phyloP scores from a whole-genome alignment of 1,140 invertebrate genomes.

The Dendrolimus punctatus region DNA sequence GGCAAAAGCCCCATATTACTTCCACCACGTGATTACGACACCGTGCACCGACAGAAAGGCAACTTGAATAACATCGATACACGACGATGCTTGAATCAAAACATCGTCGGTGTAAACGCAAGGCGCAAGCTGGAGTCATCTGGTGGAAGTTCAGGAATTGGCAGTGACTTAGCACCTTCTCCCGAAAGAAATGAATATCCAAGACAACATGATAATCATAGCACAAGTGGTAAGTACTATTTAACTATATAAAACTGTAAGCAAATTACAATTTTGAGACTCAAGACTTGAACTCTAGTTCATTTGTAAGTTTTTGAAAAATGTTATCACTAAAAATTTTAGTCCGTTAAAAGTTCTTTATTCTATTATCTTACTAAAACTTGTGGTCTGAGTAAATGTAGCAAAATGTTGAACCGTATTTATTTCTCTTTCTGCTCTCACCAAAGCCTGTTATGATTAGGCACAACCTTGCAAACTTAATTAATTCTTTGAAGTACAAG shows the following conservation, averaged over 20 bases:
- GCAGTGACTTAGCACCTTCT: conserved; percentile 89
- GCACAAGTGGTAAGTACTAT: conserved; percentile 52
- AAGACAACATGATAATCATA: conserved; percentile 57
- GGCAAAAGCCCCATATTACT: conserved; percentile 85
- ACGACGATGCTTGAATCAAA: conserved; percentile 80
- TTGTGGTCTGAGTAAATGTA: too few species aligned
- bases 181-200: conserved; percentile 73
- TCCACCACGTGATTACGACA: conserved; percentile 95
- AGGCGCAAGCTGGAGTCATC: conserved; percentile 73
- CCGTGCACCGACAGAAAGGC: conserved; percentile 86
- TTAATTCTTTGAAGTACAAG: too few species aligned
- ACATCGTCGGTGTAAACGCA: conserved; percentile 78
- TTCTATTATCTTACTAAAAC: too few species aligned
- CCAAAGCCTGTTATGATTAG: too few species aligned
- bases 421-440: too few species aligned
- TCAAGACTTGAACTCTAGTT: too few species aligned
- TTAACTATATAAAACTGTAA: conserved; percentile 1
- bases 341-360: too few species aligned
- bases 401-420: too few species aligned
- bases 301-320: too few species aligned
- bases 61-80: conserved; percentile 87
- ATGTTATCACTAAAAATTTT: too few species aligned
- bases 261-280: not conserved
- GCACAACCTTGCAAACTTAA: too few species aligned
- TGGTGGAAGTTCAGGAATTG: conserved; percentile 84